phyloP scores from a whole-genome alignment of 2,113 vertebrate genomes.

The Vulpes vulpes region DNA sequence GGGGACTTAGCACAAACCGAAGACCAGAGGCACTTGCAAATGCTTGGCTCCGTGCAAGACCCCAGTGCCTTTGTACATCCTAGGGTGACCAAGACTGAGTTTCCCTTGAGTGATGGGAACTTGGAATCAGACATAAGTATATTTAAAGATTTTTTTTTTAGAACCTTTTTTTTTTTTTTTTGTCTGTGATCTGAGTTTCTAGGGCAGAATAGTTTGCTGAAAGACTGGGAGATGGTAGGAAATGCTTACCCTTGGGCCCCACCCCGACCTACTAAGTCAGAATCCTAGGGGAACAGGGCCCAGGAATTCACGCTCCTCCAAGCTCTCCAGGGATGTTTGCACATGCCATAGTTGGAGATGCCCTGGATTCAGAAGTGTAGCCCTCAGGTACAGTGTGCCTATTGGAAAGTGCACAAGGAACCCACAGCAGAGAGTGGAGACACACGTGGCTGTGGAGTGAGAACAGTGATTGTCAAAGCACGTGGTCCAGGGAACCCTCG shows the following conservation, averaged over 20 bases:
- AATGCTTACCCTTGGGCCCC: background rate
- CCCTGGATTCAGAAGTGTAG: background rate
- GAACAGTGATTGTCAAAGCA: background rate
- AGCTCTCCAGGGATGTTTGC: no score
- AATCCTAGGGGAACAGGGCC: background rate
- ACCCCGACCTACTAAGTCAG: background rate
- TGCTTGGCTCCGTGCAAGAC: background rate
- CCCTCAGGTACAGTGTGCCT: fast-evolving
- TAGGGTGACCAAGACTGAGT: background rate
- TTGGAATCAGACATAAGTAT: background rate
- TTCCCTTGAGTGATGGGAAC: background rate
- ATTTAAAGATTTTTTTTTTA: background rate
- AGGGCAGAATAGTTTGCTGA: background rate
- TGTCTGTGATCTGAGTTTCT: background rate
- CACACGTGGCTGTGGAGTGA: background rate
- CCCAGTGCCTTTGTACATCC: background rate
- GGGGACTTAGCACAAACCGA: background rate
- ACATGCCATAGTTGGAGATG: background rate
- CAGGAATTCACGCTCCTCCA: no score
- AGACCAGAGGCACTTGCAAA: background rate
- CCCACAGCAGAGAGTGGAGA: background rate
- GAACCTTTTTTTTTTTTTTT: background rate
- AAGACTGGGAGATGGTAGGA: background rate
- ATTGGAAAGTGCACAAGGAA: fast-evolving
- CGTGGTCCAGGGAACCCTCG: background rate